phyloP scores from a whole-genome alignment of 2,113 vertebrate species.

The Tympanuchus pallidicinctus region DNA sequence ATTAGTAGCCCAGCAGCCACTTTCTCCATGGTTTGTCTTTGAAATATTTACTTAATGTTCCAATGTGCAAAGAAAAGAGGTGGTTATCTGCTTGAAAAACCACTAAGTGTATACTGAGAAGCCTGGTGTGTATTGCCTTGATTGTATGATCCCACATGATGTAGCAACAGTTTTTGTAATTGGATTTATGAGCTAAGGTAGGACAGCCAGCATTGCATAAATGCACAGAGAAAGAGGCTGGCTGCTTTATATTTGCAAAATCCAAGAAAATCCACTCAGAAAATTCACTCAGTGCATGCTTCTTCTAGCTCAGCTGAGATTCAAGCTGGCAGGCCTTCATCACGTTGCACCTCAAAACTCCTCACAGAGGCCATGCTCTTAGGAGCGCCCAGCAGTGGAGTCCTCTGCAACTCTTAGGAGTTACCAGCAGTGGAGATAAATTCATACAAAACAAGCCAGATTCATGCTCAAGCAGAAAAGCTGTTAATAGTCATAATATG shows the following conservation, averaged over 20 bases:
- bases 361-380: fast-evolving
- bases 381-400: not conserved
- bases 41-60: not conserved
- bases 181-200: not conserved
- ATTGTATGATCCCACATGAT: not conserved
- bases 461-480: not conserved
- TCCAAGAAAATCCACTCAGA: not conserved
- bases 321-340: not conserved
- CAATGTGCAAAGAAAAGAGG: not conserved
- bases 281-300: not conserved
- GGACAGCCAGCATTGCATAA: not conserved
- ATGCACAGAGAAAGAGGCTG: not conserved
- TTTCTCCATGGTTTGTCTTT: not conserved
- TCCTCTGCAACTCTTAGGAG: not conserved
- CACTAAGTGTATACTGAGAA: not conserved
- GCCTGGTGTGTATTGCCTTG: not conserved
- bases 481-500: not conserved
- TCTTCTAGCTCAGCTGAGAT: not conserved
- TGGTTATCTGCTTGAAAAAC: not conserved
- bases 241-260: not conserved
- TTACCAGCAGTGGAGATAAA: not conserved
- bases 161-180: not conserved
- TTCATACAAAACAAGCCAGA: not conserved
- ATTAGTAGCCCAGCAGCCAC: not conserved
- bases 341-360: not conserved